Conservation (phyloP, 2,888 invertebrate genomes). For the Eupithecia exiguata region DNA sequence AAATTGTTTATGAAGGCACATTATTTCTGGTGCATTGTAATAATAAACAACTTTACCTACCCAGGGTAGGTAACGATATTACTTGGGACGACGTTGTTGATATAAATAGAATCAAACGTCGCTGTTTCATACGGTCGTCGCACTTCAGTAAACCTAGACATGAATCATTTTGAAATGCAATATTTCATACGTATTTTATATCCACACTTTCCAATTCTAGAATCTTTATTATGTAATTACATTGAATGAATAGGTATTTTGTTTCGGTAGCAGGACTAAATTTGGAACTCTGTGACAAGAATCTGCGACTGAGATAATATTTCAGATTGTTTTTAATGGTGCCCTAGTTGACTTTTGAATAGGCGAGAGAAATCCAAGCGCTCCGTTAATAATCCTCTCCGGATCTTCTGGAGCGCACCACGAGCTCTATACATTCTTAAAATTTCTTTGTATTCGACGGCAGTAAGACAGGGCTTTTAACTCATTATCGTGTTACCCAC, state of each 20-base stretch:
- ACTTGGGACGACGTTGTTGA: slow-evolving; percentile 48
- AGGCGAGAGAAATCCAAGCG: slow-evolving; percentile 29
- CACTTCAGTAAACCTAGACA: slow-evolving; percentile 60
- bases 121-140: slow-evolving; percentile 65
- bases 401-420: slow-evolving; percentile 28
- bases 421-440: slow-evolving; percentile 31
- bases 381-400: slow-evolving; percentile 33
- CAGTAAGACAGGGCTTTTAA: slow-evolving; percentile 28
- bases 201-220: slow-evolving; percentile 38
- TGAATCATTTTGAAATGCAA: slow-evolving; percentile 45
- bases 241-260: not conserved
- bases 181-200: slow-evolving; percentile 40
- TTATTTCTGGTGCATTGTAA: not conserved
- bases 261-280: slow-evolving; percentile 1
- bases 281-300: not conserved
- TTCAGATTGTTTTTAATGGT: slow-evolving; percentile 25
- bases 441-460: slow-evolving; percentile 29
- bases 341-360: slow-evolving; percentile 35
- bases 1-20: not conserved
- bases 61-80: slow-evolving; percentile 1
- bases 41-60: not conserved
- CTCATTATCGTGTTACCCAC: slow-evolving; percentile 42
- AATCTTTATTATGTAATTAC: slow-evolving; percentile 9
- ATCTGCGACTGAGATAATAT: slow-evolving; percentile 26
- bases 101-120: slow-evolving; percentile 67